These are phyloP conservation scores for Morpho deidamia DNA, from an alignment of 2,888 invertebrate species.

Conservation along the genomic window DNA sequence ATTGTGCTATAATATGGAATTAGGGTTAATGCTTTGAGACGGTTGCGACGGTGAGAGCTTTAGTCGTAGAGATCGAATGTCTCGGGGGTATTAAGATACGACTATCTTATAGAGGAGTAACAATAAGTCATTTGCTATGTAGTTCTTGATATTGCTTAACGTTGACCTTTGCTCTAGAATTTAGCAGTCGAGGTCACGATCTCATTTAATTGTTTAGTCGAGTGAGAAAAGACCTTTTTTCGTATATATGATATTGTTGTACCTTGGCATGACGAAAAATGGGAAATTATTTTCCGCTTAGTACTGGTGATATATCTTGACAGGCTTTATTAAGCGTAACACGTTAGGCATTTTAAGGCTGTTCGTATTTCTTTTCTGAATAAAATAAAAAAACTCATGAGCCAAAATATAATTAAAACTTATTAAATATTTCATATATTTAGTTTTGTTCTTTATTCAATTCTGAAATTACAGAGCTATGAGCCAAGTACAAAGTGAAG, in stretches of 20 bases:
- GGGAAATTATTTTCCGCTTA: conserved; percentile 54
- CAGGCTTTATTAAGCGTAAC: conserved; percentile 30
- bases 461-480: too few species aligned
- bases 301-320: conserved; percentile 34
- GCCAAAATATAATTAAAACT: too few species aligned
- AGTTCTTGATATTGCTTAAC: not conserved
- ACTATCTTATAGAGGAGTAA: not conserved
- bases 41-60: not conserved
- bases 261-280: conserved; percentile 38
- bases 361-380: conserved; percentile 2
- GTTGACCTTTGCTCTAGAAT: not conserved
- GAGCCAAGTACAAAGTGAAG: too few species aligned
- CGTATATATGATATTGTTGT: conserved; percentile 29
- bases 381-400: too few species aligned
- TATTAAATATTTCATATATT: too few species aligned
- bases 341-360: conserved; percentile 34
- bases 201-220: conserved; percentile 2
- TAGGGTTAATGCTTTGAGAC: not conserved
- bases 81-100: not conserved
- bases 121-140: not conserved
- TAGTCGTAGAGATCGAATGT: not conserved
- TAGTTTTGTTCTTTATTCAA: too few species aligned
- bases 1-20: not conserved
- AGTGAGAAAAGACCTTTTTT: conserved; percentile 26
- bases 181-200: conserved; percentile 2